Conservation (phyloP, 2,888 invertebrate species). For the Onthophagus sagittarius region DNA sequence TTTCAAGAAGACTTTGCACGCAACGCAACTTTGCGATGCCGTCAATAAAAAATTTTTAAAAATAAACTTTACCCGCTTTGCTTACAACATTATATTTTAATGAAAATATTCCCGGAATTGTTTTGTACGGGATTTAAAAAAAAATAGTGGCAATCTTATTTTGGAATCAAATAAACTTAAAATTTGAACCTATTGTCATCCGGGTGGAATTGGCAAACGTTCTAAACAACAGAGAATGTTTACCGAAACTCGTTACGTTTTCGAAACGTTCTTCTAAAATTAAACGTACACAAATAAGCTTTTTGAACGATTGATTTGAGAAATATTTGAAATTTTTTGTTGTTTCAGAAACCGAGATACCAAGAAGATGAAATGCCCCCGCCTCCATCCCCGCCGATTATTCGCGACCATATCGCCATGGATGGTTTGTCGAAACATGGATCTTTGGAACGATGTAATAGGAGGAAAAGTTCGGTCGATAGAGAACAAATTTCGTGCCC, state of each 20-base stretch:
- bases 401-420: constrained; percentile 33
- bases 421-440: constrained; percentile 38
- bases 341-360: constrained; percentile 54
- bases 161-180: neutral
- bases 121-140: too few relatives aligned
- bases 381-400: constrained; percentile 53
- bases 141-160: too few relatives aligned
- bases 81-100: too few relatives aligned
- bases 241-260: neutral
- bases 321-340: neutral
- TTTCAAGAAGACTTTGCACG: neutral
- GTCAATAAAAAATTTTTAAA: neutral
- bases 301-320: neutral
- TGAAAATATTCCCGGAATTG: too few relatives aligned
- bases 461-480: constrained; percentile 38
- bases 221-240: neutral
- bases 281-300: neutral
- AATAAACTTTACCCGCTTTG: neutral
- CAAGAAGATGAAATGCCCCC: constrained; percentile 53
- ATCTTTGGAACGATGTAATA: constrained; percentile 47
- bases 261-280: neutral
- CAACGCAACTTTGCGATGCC: neutral
- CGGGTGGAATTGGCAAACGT: neutral
- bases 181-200: neutral
- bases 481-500: constrained; percentile 31